Conservation (phyloP, 2,113 vertebrate species). For the Etia nguti region DNA sequence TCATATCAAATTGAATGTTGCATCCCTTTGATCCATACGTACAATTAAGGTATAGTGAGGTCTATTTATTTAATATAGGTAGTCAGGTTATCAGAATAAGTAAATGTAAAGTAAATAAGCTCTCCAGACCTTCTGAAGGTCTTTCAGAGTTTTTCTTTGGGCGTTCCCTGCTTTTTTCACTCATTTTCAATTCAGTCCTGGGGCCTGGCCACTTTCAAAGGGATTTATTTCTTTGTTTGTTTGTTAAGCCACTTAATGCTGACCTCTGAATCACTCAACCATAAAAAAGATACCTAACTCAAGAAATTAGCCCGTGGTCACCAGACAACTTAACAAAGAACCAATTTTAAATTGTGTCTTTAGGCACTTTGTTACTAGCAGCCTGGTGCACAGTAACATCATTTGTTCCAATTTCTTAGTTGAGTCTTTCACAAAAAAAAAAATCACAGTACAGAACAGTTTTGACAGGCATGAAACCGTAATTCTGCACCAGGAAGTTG, state of each 20-base stretch:
- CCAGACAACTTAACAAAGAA: background rate
- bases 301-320: background rate
- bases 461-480: background rate
- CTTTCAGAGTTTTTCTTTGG: background rate
- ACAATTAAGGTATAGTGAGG: background rate
- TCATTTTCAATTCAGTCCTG: background rate
- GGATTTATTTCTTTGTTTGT: background rate
- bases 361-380: background rate
- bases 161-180: background rate
- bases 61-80: accelerated
- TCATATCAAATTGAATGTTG: background rate
- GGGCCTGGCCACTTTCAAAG: background rate
- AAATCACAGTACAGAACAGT: background rate
- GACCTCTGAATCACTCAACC: background rate
- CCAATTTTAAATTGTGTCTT: background rate
- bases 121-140: background rate
- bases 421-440: background rate
- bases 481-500: background rate
- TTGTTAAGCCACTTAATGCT: background rate
- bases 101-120: background rate
- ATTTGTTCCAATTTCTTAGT: background rate
- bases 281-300: background rate
- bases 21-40: background rate
- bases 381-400: background rate
- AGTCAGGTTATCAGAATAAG: background rate